Conservation (phyloP, 2,113 vertebrate genomes). For the Dicaeum eximium region DNA sequence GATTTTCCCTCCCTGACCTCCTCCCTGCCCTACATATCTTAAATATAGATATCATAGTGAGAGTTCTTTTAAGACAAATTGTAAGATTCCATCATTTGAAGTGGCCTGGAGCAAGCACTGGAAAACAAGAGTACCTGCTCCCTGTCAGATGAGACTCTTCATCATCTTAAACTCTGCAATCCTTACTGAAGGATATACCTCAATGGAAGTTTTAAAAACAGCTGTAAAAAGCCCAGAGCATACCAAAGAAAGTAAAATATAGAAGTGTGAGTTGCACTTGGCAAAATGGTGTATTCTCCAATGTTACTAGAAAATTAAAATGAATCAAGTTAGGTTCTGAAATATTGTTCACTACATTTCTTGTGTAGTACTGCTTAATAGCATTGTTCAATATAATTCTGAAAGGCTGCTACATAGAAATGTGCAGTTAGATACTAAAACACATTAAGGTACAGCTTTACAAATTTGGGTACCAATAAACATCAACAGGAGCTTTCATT, state of each 20-base stretch:
- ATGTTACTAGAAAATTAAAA: slow-evolving; percentile 25
- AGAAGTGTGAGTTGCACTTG: slow-evolving; percentile 8
- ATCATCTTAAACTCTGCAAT: background rate
- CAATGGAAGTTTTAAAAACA: background rate
- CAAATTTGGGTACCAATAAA: background rate
- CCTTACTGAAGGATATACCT: background rate
- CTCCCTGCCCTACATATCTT: background rate
- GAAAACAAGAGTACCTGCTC: background rate
- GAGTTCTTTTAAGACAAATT: background rate
- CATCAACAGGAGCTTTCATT: background rate
- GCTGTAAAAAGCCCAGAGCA: background rate
- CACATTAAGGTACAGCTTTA: background rate
- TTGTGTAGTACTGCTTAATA: slow-evolving; percentile 31
- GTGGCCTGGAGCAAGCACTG: background rate
- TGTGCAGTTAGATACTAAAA: slow-evolving; percentile 7
- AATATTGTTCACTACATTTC: slow-evolving; percentile 22
- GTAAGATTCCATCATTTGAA: background rate
- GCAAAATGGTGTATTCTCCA: slow-evolving; percentile 30
- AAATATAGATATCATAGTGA: background rate
- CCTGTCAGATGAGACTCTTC: background rate
- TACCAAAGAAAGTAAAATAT: slow-evolving; percentile 15
- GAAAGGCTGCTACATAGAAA: background rate
- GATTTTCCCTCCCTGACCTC: background rate
- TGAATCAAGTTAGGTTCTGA: slow-evolving; percentile 29
- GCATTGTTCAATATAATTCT: background rate